Conservation (phyloP, 1,140 invertebrate species). For the Paramacrobiotus metropolitanus region DNA sequence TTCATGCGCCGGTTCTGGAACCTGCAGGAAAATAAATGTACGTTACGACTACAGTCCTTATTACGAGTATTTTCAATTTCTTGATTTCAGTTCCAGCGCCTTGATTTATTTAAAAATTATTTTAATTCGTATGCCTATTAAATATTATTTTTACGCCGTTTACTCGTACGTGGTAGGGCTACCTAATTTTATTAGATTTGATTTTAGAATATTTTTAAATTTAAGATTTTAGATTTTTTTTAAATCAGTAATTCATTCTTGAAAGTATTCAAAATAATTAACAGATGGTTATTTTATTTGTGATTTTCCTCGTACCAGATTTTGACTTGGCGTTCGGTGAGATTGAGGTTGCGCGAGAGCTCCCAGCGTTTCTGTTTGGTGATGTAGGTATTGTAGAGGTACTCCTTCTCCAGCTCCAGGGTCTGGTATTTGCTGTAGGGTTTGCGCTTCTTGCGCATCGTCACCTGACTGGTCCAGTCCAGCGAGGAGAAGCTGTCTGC, state of each 20-base stretch:
- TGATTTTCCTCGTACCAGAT: no score
- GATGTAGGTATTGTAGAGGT: conserved; percentile 82
- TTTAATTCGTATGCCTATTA: background rate
- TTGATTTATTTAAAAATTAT: no score
- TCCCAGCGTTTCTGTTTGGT: conserved; percentile 94
- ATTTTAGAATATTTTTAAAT: no score
- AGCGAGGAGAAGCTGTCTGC: conserved; percentile 42
- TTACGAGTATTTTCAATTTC: no score
- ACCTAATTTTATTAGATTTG: background rate
- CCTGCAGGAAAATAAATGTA: conserved; percentile 44
- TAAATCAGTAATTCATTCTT: no score
- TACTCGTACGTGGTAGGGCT: background rate
- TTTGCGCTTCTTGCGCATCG: conserved; percentile 83
- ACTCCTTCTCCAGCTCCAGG: conserved; percentile 85
- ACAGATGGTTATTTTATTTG: no score
- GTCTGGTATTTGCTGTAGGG: conserved; percentile 91
- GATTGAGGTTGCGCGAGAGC: conserved; percentile 64
- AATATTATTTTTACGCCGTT: background rate
- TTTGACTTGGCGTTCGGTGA: conserved; percentile 76
- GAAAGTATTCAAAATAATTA: no score
- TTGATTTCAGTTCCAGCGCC: no score
- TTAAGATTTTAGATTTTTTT: no score
- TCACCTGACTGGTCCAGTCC: conserved; percentile 75
- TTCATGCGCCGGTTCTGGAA: conserved; percentile 99
- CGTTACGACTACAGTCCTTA: no score